Conservation (phyloP, 2,888 invertebrate genomes). For the Dermolepida albohirtum region DNA sequence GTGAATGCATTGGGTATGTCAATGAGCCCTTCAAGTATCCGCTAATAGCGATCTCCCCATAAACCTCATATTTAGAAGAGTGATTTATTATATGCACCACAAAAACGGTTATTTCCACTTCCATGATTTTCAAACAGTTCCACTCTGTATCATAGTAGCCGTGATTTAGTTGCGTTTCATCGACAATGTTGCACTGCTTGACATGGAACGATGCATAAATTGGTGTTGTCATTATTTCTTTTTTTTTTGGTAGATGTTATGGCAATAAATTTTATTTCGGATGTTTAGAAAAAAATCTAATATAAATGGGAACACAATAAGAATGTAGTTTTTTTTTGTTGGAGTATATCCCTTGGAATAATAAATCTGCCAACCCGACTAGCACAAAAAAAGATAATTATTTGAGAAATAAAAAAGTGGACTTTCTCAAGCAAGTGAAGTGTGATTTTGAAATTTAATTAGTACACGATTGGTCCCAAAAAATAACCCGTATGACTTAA, state of each 20-base stretch:
- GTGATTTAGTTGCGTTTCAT: slow-evolving; percentile 46
- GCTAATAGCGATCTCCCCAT: slow-evolving; percentile 65
- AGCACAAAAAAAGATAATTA: no score
- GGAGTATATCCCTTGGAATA: background rate
- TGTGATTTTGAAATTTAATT: no score
- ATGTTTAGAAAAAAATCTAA: slow-evolving; percentile 1
- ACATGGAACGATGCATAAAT: background rate
- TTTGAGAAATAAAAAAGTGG: no score
- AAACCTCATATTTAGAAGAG: slow-evolving; percentile 53
- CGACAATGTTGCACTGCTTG: slow-evolving; percentile 24
- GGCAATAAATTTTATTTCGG: slow-evolving; percentile 31
- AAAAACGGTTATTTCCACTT: slow-evolving; percentile 51
- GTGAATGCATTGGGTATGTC: slow-evolving; percentile 55
- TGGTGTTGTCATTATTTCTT: slow-evolving; percentile 11
- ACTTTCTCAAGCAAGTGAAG: no score
- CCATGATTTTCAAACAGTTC: slow-evolving; percentile 45
- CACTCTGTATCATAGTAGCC: slow-evolving; percentile 25
- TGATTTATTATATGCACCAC: slow-evolving; percentile 52
- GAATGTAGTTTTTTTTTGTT: slow-evolving; percentile 5
- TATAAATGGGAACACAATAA: slow-evolving; percentile 22
- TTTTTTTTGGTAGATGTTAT: slow-evolving; percentile 14
- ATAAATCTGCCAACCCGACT: slow-evolving; percentile 2
- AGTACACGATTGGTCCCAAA: no score
- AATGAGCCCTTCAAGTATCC: slow-evolving; percentile 63
- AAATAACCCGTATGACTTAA: no score